These are phyloP conservation scores for Lasiurus cinereus DNA, from an alignment of 2,113 vertebrate genomes.

Conservation along the genomic window DNA sequence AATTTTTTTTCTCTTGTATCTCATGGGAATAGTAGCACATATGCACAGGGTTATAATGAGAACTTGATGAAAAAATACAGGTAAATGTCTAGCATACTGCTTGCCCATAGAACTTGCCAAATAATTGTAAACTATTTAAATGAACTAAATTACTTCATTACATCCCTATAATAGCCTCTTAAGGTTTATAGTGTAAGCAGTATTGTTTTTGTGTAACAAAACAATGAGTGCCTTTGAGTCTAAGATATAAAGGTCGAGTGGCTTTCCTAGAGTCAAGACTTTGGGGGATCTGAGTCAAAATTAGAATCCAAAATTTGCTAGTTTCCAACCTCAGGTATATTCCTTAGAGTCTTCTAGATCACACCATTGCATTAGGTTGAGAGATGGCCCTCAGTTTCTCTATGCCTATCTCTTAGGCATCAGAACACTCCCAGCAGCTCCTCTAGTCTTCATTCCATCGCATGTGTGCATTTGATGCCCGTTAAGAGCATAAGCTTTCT, in stretches of 20 bases:
- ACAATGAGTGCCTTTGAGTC: neutral
- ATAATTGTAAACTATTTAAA: slow-evolving; percentile 18
- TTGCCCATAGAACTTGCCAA: neutral
- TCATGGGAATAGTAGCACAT: neutral
- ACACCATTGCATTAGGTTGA: neutral
- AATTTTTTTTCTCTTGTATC: neutral
- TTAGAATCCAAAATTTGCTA: neutral
- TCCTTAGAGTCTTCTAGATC: neutral
- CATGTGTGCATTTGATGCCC: neutral
- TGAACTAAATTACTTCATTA: neutral
- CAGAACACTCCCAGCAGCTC: neutral
- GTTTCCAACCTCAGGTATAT: neutral
- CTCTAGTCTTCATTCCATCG: too few species aligned
- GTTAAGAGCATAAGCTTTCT: neutral
- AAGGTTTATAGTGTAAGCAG: neutral
- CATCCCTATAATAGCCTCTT: neutral
- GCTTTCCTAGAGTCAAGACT: neutral
- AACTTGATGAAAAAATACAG: neutral
- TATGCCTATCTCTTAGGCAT: too few species aligned
- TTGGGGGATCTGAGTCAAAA: neutral
- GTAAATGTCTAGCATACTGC: neutral
- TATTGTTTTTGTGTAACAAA: neutral
- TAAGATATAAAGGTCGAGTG: neutral
- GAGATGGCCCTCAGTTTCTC: neutral
- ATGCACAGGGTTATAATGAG: neutral